A percentile compares a stretch with the other conserved stretches of the same genome.
Conservation (phyloP, 2,113 vertebrate species). For the Heloderma charlesbogerti region DNA sequence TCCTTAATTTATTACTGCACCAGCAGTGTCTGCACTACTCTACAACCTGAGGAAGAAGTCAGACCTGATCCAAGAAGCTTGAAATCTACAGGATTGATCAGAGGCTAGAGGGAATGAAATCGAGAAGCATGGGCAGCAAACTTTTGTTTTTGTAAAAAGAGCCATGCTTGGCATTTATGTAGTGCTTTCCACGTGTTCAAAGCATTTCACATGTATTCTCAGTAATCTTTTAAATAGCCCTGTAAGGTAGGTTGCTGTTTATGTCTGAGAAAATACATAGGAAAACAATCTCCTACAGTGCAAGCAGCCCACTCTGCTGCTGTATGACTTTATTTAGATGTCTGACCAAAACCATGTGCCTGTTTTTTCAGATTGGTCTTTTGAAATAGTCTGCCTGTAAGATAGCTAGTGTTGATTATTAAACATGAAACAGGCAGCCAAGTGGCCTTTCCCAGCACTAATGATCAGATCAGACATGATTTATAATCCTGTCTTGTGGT, state of each 20-base stretch:
- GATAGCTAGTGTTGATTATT: conserved; percentile 6
- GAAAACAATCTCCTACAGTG: too few relatives aligned
- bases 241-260: background rate
- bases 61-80: background rate
- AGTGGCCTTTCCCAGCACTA: conserved; percentile 21
- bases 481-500: conserved; percentile 8
- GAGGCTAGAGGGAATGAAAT: background rate
- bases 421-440: conserved; percentile 3
- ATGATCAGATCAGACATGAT: conserved; percentile 17
- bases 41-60: too few relatives aligned
- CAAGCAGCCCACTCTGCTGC: background rate
- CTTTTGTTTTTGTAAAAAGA: background rate
- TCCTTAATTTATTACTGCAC: background rate
- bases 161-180: background rate
- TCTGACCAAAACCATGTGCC: background rate
- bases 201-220: background rate
- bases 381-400: background rate
- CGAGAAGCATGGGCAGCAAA: background rate
- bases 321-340: background rate
- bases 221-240: background rate
- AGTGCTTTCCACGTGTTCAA: background rate
- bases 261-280: background rate
- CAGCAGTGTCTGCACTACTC: background rate
- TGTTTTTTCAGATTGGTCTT: background rate
- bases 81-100: background rate